Evolutionary conservation across 2,113 vertebrate genomes (phyloP).

Genomic region (Sinocyclocheilus grahami): DNA sequence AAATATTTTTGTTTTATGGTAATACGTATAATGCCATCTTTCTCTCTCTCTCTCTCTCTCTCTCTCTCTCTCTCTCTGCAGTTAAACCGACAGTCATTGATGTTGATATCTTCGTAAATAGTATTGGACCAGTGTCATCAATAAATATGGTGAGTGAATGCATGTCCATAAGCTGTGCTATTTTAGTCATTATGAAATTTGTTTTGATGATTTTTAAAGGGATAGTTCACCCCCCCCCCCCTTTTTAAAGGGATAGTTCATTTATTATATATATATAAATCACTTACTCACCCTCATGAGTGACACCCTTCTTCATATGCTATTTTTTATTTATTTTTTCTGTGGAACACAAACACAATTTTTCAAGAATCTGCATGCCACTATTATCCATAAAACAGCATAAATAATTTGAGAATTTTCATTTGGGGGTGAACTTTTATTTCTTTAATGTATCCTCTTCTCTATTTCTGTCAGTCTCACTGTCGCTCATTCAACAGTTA

Average conservation of each 20-base stretch:
- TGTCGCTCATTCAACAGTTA: background rate
- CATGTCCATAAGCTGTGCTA: slow-evolving; percentile 11
- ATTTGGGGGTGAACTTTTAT: background rate
- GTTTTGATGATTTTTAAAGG: background rate
- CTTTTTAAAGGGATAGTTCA: too few species aligned
- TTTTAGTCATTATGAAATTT: background rate
- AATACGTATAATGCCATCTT: background rate
- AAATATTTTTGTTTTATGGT: background rate
- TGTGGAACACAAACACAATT: background rate
- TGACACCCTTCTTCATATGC: too few species aligned
- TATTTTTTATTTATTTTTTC: background rate
- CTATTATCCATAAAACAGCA: background rate
- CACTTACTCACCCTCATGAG: background rate
- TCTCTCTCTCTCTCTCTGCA: slow-evolving; percentile 63
- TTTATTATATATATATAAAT: background rate
- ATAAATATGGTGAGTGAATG: slow-evolving; percentile 93
- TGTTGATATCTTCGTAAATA: slow-evolving; percentile 95
- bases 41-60: slow-evolving; percentile 28
- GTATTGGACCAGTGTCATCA: slow-evolving; percentile 95
- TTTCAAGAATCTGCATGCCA: background rate
- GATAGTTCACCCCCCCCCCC: background rate
- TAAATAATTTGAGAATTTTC: background rate
- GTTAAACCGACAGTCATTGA: slow-evolving; percentile 93
- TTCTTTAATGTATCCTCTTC: background rate
- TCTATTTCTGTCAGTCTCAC: background rate